Base-by-base conservation (phyloP, 2,797 vertebrate genomes). In the Botia kubotai region DNA sequence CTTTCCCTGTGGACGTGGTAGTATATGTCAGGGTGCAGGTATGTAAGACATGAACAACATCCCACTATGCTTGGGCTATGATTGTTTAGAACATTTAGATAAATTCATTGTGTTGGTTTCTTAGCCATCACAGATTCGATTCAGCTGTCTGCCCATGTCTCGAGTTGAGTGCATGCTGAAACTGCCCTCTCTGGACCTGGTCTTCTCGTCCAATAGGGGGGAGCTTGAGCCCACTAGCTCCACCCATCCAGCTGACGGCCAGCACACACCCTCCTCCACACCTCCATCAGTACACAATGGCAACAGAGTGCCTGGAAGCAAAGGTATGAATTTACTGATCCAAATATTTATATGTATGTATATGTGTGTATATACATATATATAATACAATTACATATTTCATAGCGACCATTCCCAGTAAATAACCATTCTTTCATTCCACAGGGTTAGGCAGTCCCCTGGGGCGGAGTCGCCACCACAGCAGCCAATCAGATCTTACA, bases 21-120 rank as follows among this genome's bases (percentile, higher is more conserved):
- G 98, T 99, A 78, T 99, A 99, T 19, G 98, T 99, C 82, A 93
- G 98, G 90, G 98, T 99, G 76, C 98, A 99, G 98, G 98, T 99
- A 90, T 87, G 53, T 50, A 23, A 50, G 29, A 13, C n/a, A n/a
- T 52, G 6, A 58, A 23, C 13, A 62, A 62, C 36, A 46, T 58
- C 0, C 29, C 63, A 39, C 52, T 63, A 36, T 65, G 16, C 10
- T 69, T 7, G 36, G 48, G 14, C 53, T 70, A 14, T 11, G n/a
- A n/a, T n/a, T n/a, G n/a, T n/a, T n/a, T n/a, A n/a, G n/a, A n/a
- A n/a, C n/a, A n/a, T n/a, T n/a, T n/a, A n/a, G n/a, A n/a, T n/a
- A n/a, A 11, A 29, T 14, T 14, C 11, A 4, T 14, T 26, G 8
- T 62, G 46, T 65, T 16, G 89, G 73, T 78, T 29, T 82, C 88